A percentile compares a stretch with the other conserved stretches of the same genome.
Conservation (phyloP, 2,888 invertebrate genomes). For the Volucella inanis region DNA sequence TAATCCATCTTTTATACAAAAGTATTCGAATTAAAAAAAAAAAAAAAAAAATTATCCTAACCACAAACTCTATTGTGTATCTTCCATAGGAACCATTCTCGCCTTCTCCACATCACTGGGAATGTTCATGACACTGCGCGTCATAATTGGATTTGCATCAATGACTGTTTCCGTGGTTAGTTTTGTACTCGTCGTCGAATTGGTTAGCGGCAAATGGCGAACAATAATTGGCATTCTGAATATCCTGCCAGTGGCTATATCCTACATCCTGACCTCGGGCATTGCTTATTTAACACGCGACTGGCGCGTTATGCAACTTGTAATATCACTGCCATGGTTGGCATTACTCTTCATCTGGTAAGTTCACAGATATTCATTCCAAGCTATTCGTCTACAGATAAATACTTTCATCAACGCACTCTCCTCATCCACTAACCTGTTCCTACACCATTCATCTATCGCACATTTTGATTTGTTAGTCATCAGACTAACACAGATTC, state of each 20-base stretch:
- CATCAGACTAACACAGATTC: conserved; percentile 12
- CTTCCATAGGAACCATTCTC: conserved; percentile 82
- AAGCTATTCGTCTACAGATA: background rate
- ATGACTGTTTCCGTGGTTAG: conserved; percentile 87
- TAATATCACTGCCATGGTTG: conserved; percentile 85
- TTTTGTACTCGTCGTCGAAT: conserved; percentile 87
- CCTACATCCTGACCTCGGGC: conserved; percentile 85
- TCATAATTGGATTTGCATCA: conserved; percentile 86
- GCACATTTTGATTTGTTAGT: background rate
- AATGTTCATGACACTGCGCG: conserved; percentile 85
- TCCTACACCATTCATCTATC: too few species aligned
- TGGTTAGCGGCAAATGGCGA: conserved; percentile 87
- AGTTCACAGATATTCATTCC: conserved; percentile 76
- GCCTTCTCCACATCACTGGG: conserved; percentile 86
- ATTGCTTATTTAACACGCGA: conserved; percentile 86
- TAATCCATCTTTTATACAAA: too few species aligned
- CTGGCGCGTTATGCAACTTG: conserved; percentile 85
- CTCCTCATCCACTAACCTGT: too few species aligned
- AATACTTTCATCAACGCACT: too few species aligned
- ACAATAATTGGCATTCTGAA: conserved; percentile 87
- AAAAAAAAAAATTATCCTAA: too few species aligned
- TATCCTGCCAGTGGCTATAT: conserved; percentile 86
- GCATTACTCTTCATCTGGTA: conserved; percentile 85
- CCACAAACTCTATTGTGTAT: background rate
- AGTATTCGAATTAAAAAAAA: too few species aligned